A percentile compares a stretch with the other conserved stretches of the same genome.
phyloP scores from a whole-genome alignment of 2,113 vertebrate genomes.

The Triplophysa siluroides region DNA sequence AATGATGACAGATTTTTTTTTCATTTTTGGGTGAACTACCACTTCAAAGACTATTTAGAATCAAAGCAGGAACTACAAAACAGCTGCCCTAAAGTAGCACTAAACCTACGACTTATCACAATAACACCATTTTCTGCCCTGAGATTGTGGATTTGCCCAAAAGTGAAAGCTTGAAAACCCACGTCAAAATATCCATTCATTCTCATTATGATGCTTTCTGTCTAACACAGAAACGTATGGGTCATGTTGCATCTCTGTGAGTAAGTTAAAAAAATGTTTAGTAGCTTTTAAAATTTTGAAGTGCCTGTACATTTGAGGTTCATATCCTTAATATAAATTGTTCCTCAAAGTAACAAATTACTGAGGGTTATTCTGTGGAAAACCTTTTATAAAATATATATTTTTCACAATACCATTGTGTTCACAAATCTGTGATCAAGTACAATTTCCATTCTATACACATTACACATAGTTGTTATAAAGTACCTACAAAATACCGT shows the following conservation, averaged over 20 bases:
- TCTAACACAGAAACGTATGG: background rate
- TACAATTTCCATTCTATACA: background rate
- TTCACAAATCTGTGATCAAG: background rate
- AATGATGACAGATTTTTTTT: no score
- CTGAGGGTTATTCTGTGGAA: no score
- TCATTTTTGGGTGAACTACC: no score
- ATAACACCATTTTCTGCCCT: slow-evolving; percentile 24
- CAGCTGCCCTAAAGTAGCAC: background rate
- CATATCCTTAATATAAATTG: background rate
- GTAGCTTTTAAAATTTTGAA: background rate
- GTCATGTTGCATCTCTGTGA: background rate
- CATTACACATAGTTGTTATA: background rate
- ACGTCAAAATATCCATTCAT: background rate
- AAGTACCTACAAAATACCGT: background rate
- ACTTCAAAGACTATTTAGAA: background rate
- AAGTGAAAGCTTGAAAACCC: slow-evolving; percentile 14
- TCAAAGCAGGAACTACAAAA: background rate
- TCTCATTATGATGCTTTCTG: background rate
- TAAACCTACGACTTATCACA: background rate
- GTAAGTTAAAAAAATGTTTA: background rate
- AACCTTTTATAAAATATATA: no score
- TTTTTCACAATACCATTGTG: no score
- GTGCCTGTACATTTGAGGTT: background rate
- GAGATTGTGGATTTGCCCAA: background rate
- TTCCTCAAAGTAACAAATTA: background rate